phyloP scores from a whole-genome alignment of 2,888 invertebrate genomes.

The Tetrapedia diversipes region DNA sequence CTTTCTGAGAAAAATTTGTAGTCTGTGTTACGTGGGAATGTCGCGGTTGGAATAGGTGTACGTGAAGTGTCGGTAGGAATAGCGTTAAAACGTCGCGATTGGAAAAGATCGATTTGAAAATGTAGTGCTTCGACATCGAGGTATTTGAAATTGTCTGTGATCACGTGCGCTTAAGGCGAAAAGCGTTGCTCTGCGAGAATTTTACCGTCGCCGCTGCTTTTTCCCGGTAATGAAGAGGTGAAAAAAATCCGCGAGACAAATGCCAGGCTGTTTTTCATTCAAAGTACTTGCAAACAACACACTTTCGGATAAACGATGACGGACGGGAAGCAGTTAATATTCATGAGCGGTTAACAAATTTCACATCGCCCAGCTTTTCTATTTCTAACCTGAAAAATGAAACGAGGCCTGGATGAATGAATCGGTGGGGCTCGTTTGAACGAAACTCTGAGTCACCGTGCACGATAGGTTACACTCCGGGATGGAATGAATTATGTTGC shows the following conservation, averaged over 20 bases:
- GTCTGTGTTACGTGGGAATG: too few species aligned
- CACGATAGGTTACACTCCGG: neutral
- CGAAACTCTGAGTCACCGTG: neutral
- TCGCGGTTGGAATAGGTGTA: too few species aligned
- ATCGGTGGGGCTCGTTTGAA: neutral
- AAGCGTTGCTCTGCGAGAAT: neutral
- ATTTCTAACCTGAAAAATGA: neutral
- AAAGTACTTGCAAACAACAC: neutral
- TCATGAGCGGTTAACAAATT: neutral
- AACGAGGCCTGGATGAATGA: neutral
- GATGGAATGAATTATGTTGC: conserved; percentile 4
- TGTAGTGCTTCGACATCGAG: neutral
- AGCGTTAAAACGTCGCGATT: too few species aligned
- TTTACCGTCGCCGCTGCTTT: too few species aligned
- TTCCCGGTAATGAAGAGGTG: too few species aligned
- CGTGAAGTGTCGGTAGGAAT: too few species aligned
- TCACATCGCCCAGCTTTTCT: neutral
- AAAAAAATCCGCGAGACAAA: neutral
- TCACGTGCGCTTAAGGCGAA: too few species aligned
- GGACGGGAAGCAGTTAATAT: neutral
- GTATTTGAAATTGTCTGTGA: too few species aligned
- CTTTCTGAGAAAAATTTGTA: too few species aligned
- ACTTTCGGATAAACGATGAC: neutral
- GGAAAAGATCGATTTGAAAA: rapidly evolving
- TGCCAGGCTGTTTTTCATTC: neutral